phyloP scores from a whole-genome alignment of 2,888 invertebrate genomes.

The Pedicia rivosa region DNA sequence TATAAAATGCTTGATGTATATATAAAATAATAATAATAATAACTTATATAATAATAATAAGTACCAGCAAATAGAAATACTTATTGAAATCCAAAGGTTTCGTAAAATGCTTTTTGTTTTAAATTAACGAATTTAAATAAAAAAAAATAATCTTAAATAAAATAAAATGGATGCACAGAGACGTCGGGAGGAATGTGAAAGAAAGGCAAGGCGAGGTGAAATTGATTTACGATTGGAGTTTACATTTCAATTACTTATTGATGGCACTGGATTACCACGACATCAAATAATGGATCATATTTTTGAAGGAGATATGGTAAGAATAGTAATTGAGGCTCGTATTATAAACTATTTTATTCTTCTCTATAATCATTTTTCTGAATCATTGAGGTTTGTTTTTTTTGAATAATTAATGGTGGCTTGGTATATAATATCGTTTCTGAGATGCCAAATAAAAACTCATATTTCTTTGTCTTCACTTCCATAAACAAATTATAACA shows the following conservation, averaged over 20 bases:
- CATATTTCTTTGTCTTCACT: too few relatives aligned
- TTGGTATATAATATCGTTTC: too few relatives aligned
- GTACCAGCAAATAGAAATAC: constrained; percentile 6
- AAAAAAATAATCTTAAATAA: constrained; percentile 14
- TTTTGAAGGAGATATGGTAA: constrained; percentile 77
- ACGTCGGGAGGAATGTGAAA: constrained; percentile 81
- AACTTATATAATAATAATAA: too few relatives aligned
- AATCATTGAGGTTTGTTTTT: too few relatives aligned
- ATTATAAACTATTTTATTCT: too few relatives aligned
- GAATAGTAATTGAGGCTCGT: too few relatives aligned
- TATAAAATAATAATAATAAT: too few relatives aligned
- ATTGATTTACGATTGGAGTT: constrained; percentile 87
- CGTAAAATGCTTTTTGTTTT: constrained; percentile 10
- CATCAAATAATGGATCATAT: constrained; percentile 84
- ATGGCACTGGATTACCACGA: constrained; percentile 62
- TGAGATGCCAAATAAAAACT: too few relatives aligned
- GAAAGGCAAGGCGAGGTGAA: constrained; percentile 76
- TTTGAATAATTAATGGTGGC: too few relatives aligned
- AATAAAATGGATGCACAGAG: constrained; percentile 36
- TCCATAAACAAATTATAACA: too few relatives aligned
- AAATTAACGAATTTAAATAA: constrained; percentile 21
- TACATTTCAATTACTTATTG: constrained; percentile 74
- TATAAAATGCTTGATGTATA: too few relatives aligned
- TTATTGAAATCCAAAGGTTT: constrained; percentile 3
- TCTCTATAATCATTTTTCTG: too few relatives aligned